Base-by-base conservation (phyloP, 2,888 invertebrate species). In the Cataglyphis albicans region DNA sequence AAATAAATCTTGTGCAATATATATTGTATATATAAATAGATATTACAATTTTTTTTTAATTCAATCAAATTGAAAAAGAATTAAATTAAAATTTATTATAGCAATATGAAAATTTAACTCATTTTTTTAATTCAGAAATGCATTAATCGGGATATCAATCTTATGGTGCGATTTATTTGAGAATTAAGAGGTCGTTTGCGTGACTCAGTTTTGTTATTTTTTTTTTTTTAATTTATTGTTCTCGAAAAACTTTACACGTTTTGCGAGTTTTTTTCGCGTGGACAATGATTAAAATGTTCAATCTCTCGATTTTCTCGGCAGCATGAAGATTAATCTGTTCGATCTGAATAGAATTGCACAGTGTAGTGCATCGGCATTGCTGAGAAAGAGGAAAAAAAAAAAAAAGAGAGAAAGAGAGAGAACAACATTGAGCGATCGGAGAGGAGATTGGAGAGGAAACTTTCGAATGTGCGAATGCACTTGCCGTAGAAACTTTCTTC, bases 401-500 rank as follows among this genome's bases (percentile, higher is more conserved):
- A 41, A n/a, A 25, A 25, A 18, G 4, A 48, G 18, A 18, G 1
- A 48, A 29, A 18, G 63, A 38, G 55, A 68, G 63, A 10, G 41
- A 3, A 41, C 29, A 68, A 67, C 68, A 21, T 18, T 44, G 78
- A n/a, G 44, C 70, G 59, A 70, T 68, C n/a, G 64, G 61, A 59
- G 76, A 73, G 55, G 76, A 72, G 75, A 76, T 75, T 59, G 83
- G 48, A 65, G 78, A 83, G 78, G 80, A 87, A 90, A 93, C 93
- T 93, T 93, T 93, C 93, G 91, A 93, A 93, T 91, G 91, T 89
- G 89, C 89, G 87, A 91, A 90, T 92, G 93, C 93, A 93, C 92
- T 93, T 92, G 93, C 90, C 87, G 86, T 86, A 88, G 90, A 91
- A 94, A 94, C 94, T 94, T 94, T 94, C 94, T 94, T 94, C 92